Evolutionary conservation across 2,113 vertebrate species (phyloP).

Genomic region (Microcebus jonahi): DNA sequence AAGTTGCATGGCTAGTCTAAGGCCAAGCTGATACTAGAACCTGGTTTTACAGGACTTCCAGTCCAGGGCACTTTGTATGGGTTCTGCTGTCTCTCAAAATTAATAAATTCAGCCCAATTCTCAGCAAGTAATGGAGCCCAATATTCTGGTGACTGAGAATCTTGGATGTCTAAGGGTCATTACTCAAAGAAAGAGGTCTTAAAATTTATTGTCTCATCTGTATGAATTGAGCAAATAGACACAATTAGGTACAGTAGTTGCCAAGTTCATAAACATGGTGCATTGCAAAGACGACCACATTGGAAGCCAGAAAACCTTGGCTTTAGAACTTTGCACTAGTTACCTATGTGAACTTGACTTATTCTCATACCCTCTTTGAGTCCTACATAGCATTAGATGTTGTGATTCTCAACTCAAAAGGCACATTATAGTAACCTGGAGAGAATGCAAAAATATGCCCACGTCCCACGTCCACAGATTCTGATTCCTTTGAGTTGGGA

Average conservation of each 20-base stretch:
- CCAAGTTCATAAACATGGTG: not conserved
- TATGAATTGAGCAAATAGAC: not conserved
- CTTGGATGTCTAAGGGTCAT: not conserved
- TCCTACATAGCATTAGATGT: not conserved
- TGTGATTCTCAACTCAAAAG: not conserved
- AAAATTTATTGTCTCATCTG: not conserved
- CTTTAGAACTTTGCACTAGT: not conserved
- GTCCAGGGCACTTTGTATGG: not conserved
- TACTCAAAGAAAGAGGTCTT: not conserved
- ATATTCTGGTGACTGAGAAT: not conserved
- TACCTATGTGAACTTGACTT: not conserved
- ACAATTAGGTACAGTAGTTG: not conserved
- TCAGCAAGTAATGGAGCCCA: not conserved
- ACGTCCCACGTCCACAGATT: not conserved
- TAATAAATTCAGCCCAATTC: not conserved
- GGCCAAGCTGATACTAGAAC: not conserved
- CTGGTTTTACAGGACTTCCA: not conserved
- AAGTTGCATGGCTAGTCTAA: not conserved
- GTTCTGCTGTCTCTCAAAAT: not conserved
- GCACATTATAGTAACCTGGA: not conserved
- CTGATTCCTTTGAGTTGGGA: not conserved
- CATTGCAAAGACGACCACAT: not conserved
- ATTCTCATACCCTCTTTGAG: not conserved
- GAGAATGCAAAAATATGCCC: not conserved
- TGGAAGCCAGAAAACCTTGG: not conserved